Evolutionary conservation across 30 jellyfish, hydroid and myxozoan species (phyloP).

Genomic region (Phacellophora camtschatica): DNA sequence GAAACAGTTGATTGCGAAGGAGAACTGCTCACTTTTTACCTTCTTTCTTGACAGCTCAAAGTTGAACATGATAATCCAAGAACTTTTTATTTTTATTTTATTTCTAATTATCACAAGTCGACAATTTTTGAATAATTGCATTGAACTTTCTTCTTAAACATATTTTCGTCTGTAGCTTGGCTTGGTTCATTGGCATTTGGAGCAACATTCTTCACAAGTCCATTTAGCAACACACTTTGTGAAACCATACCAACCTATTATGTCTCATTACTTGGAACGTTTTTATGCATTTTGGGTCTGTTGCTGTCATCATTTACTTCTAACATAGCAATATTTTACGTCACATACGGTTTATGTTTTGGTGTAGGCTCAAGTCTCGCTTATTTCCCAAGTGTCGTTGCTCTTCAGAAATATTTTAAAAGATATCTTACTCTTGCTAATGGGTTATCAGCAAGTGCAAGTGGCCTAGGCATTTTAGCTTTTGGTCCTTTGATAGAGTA

Average conservation of each 20-base stretch:
- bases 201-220: slow-evolving; percentile 46
- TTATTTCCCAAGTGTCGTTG: slow-evolving; percentile 57
- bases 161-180: slow-evolving; percentile 39
- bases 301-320: slow-evolving; percentile 57
- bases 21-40: too few species aligned
- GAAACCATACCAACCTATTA: not conserved
- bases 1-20: too few species aligned
- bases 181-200: slow-evolving; percentile 78
- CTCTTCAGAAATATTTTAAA: slow-evolving; percentile 38
- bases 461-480: slow-evolving; percentile 66
- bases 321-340: slow-evolving; percentile 10
- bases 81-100: too few species aligned
- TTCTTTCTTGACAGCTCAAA: too few species aligned
- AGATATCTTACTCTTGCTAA: slow-evolving; percentile 60
- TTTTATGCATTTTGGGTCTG: slow-evolving; percentile 50
- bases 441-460: slow-evolving; percentile 73
- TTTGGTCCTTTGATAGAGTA: slow-evolving; percentile 32
- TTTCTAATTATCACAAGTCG: too few species aligned
- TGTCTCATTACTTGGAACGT: slow-evolving; percentile 50
- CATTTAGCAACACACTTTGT: slow-evolving; percentile 45
- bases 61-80: too few species aligned
- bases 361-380: slow-evolving; percentile 60
- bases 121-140: too few species aligned
- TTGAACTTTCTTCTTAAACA: too few species aligned
- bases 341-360: slow-evolving; percentile 57